A percentile compares a stretch with the other conserved stretches of the same genome.
Conservation (phyloP, 2,113 vertebrate species). For the Spea bombifrons region DNA sequence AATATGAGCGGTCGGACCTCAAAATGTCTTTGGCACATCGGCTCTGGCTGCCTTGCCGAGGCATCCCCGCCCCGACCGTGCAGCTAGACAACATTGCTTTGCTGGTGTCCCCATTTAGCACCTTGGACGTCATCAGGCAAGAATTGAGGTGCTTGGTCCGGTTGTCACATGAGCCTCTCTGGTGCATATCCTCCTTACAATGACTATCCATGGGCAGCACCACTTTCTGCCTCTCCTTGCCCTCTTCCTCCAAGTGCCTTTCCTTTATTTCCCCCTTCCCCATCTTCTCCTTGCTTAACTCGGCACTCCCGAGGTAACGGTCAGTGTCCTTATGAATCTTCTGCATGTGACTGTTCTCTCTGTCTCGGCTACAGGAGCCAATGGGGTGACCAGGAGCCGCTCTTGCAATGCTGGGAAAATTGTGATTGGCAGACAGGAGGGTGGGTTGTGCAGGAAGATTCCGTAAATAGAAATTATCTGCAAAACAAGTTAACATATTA, state of each 20-base stretch:
- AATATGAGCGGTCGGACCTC: slow-evolving; percentile 59
- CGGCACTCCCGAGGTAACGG: slow-evolving; percentile 70
- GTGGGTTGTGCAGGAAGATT: slow-evolving; percentile 89
- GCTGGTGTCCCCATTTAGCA: slow-evolving; percentile 76
- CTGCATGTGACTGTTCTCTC: slow-evolving; percentile 70
- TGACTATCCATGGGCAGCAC: slow-evolving; percentile 66
- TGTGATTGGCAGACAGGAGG: slow-evolving; percentile 83
- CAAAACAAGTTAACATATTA: slow-evolving; percentile 20
- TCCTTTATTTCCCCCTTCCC: slow-evolving; percentile 77
- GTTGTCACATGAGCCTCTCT: slow-evolving; percentile 62
- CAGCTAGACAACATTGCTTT: slow-evolving; percentile 78
- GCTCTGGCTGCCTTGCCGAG: slow-evolving; percentile 61
- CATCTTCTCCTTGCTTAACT: slow-evolving; percentile 76
- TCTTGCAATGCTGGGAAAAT: slow-evolving; percentile 81
- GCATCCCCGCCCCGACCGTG: slow-evolving; percentile 67
- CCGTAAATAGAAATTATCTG: slow-evolving; percentile 97
- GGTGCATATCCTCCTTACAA: slow-evolving; percentile 74
- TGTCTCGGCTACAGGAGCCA: slow-evolving; percentile 84
- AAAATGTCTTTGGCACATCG: slow-evolving; percentile 74
- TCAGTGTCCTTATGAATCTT: slow-evolving; percentile 85
- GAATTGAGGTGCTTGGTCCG: slow-evolving; percentile 80
- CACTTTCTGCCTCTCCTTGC: slow-evolving; percentile 80
- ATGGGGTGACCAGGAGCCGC: slow-evolving; percentile 76
- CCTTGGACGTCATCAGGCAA: slow-evolving; percentile 86
- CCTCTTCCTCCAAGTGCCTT: slow-evolving; percentile 72